Conservation (phyloP, 2,797 vertebrate genomes). For the Rhinophrynus dorsalis region DNA sequence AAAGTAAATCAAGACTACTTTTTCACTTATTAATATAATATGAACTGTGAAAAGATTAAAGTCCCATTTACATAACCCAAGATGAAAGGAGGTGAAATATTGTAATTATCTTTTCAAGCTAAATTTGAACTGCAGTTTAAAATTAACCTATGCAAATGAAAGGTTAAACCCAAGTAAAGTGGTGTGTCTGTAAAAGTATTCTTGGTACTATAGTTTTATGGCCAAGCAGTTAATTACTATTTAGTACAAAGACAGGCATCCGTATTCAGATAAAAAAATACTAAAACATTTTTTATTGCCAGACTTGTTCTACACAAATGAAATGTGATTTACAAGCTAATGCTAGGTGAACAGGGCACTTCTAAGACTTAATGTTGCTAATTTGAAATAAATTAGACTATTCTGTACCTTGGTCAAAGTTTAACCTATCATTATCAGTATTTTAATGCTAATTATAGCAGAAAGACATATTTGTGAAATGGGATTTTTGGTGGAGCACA, state of each 20-base stretch:
- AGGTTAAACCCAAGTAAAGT: slow-evolving; percentile 77
- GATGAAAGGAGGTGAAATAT: slow-evolving; percentile 83
- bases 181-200: slow-evolving; percentile 63
- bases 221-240: slow-evolving; percentile 51
- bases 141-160: slow-evolving; percentile 95
- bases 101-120: slow-evolving; percentile 95
- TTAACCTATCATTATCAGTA: slow-evolving; percentile 13
- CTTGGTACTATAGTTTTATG: slow-evolving; percentile 58
- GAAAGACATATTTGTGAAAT: no score
- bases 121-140: slow-evolving; percentile 92
- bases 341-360: slow-evolving; percentile 38
- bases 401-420: slow-evolving; percentile 38
- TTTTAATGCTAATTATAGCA: slow-evolving; percentile 14
- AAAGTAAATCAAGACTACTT: slow-evolving; percentile 76
- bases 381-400: slow-evolving; percentile 43
- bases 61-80: slow-evolving; percentile 88
- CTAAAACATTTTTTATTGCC: slow-evolving; percentile 29
- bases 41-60: slow-evolving; percentile 77
- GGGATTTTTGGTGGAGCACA: no score
- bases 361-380: slow-evolving; percentile 35
- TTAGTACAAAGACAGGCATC: slow-evolving; percentile 50
- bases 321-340: slow-evolving; percentile 47
- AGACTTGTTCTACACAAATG: slow-evolving; percentile 45
- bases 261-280: slow-evolving; percentile 10
- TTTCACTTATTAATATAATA: slow-evolving; percentile 70